Evolutionary conservation across 1,140 invertebrate species (phyloP).

Genomic region (Adelges cooleyi): DNA sequence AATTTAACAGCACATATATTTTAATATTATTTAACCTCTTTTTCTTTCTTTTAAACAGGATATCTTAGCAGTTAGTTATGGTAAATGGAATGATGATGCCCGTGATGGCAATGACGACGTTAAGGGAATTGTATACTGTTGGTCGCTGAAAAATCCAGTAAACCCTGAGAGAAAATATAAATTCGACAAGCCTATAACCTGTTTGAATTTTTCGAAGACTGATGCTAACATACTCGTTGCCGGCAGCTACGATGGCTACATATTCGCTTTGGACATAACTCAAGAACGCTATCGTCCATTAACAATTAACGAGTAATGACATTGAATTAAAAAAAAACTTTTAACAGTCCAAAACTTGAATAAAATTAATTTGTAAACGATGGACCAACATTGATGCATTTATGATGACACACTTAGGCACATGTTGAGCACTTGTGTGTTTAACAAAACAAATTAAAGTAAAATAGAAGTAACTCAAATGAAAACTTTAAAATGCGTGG

Average conservation of each 20-base stretch:
- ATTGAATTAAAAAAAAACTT: no score
- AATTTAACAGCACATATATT: not conserved
- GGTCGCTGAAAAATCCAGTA: constrained; percentile 45
- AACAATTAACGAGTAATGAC: constrained; percentile 26
- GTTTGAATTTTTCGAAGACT: constrained; percentile 41
- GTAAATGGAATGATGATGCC: constrained; percentile 25
- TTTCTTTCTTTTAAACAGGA: constrained; percentile 29
- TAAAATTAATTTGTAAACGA: no score
- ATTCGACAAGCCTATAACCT: constrained; percentile 42
- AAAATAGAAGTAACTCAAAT: no score
- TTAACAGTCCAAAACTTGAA: no score
- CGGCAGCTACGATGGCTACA: constrained; percentile 44
- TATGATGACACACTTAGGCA: no score
- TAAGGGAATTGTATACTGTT: constrained; percentile 43
- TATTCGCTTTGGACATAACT: constrained; percentile 41
- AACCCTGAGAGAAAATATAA: constrained; percentile 43
- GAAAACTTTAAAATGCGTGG: no score
- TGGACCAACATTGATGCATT: no score
- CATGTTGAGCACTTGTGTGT: no score
- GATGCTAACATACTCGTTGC: constrained; percentile 41
- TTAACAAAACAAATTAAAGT: no score
- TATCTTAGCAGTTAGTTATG: constrained; percentile 34
- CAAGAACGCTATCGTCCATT: not conserved
- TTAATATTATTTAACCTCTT: not conserved
- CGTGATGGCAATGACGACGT: no score